Evolutionary conservation across 2,797 vertebrate genomes (phyloP), one percentile per base, ranked within the genome.

Genomic region (Coregonus ussuriensis): DNA sequence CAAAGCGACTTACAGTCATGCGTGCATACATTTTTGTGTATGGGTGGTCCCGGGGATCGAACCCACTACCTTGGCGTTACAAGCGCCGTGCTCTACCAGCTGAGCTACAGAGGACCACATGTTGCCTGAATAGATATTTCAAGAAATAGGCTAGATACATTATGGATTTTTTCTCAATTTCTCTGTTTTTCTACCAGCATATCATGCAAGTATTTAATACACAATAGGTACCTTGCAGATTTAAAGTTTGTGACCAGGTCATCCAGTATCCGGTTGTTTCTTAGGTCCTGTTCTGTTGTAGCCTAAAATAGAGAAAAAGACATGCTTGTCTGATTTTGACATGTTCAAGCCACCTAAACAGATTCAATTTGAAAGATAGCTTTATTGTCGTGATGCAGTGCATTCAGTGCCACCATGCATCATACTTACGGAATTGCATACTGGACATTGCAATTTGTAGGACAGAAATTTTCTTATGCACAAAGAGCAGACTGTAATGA

Each of bases 401-500:
- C 4, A 56, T 56, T 56, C 18, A 56, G 16, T 11, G 59, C 21
- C 21, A 11, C 2, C 59, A 62, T 9, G 21, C 59, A 63, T 76
- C 3, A 79, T 86, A 96, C 97, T 96, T 83, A 99, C 98, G 92
- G 91, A 90, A 82, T 95, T 97, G 88, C 97, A 99, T 1, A 94
- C 93, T 53, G 98, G 98, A 88, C 98, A 99, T 59, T 95, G 95
- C 21, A 95, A 91, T 91, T 98, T 99, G 84, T 95, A 97, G 35
- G 96, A 97, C 18, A 99, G 82, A 86, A 95, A 98, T 89, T 96
- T 98, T 80, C 98, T 93, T 90, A 99, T 98, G 84, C 98, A 99
- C 66, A 99, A 93, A 54, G 98, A 99, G 83, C 98, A 99, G 91
- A 97, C 98, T 99, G 93, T 71, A 56, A 87, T 88, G 90, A 77